These are phyloP conservation scores for Caranx ignobilis DNA, from an alignment of 2,113 vertebrate species.

Conservation along the genomic window DNA sequence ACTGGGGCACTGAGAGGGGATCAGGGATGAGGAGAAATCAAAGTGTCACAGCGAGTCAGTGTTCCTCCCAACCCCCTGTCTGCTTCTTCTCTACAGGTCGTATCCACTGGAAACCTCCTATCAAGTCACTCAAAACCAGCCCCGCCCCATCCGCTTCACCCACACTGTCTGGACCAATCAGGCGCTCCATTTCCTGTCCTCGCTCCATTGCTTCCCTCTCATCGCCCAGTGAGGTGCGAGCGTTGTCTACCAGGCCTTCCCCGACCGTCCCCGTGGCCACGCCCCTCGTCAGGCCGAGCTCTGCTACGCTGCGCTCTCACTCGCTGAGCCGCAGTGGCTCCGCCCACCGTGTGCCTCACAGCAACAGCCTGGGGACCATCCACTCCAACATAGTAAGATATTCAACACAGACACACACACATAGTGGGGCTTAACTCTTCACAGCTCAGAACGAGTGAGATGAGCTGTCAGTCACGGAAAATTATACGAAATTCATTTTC, in stretches of 20 bases:
- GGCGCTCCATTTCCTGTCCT: conserved; percentile 96
- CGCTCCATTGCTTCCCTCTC: conserved; percentile 92
- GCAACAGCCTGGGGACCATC: conserved; percentile 84
- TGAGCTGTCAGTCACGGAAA: conserved; percentile 15
- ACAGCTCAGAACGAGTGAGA: conserved; percentile 10
- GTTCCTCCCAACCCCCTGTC: neutral
- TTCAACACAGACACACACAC: neutral
- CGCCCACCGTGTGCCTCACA: conserved; percentile 84
- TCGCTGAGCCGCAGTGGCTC: conserved; percentile 92
- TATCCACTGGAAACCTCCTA: conserved; percentile 83
- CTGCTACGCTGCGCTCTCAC: conserved; percentile 89
- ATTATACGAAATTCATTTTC: neutral
- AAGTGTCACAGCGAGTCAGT: conserved; percentile 48
- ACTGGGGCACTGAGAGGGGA: conserved; percentile 38
- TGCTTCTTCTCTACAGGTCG: conserved; percentile 78
- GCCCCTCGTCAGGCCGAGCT: conserved; percentile 80
- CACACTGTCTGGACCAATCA: conserved; percentile 86
- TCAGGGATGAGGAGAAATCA: conserved; percentile 36
- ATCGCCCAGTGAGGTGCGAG: conserved; percentile 86
- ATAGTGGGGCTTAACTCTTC: conserved; percentile 2
- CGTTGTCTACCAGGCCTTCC: conserved; percentile 83
- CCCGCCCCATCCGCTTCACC: conserved; percentile 83
- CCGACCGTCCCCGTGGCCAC: conserved; percentile 84
- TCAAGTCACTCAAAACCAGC: conserved; percentile 80
- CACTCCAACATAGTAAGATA: conserved; percentile 89